Evolutionary conservation across 92 coral and sea anemone genomes (phyloP).

Genomic region (Palythoa heliodiscus): DNA sequence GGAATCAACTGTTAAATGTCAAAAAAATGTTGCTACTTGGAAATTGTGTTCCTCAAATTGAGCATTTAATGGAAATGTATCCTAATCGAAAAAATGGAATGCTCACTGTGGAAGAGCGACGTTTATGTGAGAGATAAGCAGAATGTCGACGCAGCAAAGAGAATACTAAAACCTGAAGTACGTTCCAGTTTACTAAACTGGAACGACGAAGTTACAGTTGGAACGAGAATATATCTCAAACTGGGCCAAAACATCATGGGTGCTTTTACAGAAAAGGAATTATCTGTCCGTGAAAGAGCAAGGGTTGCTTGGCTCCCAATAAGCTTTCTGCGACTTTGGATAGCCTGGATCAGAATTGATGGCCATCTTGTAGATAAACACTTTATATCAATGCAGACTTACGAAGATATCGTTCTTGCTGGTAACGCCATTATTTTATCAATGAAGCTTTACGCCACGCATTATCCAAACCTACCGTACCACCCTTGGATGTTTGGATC

Average conservation of each 20-base stretch:
- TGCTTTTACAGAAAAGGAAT: conserved; percentile 37
- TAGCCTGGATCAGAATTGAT: conserved; percentile 36
- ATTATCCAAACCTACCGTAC: conserved; percentile 49
- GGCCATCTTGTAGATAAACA: not conserved
- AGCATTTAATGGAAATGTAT: conserved; percentile 33
- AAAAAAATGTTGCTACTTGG: conserved; percentile 33
- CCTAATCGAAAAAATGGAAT: conserved; percentile 10
- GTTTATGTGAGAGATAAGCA: conserved; percentile 24
- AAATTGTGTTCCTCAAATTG: conserved; percentile 23
- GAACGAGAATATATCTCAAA: conserved; percentile 41
- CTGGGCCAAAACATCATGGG: conserved; percentile 19
- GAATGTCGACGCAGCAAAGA: conserved; percentile 23
- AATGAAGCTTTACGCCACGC: conserved; percentile 32
- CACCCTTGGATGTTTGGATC: conserved; percentile 54
- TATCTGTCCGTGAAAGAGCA: conserved; percentile 40
- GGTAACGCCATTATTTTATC: conserved; percentile 42
- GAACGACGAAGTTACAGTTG: conserved; percentile 32
- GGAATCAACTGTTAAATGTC: conserved; percentile 41
- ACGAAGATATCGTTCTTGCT: conserved; percentile 27
- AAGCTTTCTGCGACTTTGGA: conserved; percentile 40
- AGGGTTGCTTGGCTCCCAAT: conserved; percentile 40
- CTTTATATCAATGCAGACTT: conserved; percentile 46
- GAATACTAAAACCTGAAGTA: conserved; percentile 19
- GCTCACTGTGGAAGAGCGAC: conserved; percentile 41
- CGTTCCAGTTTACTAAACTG: conserved; percentile 24